These are phyloP conservation scores for Laothoe populi DNA, from an alignment of 2,888 invertebrate genomes.

Conservation along the genomic window DNA sequence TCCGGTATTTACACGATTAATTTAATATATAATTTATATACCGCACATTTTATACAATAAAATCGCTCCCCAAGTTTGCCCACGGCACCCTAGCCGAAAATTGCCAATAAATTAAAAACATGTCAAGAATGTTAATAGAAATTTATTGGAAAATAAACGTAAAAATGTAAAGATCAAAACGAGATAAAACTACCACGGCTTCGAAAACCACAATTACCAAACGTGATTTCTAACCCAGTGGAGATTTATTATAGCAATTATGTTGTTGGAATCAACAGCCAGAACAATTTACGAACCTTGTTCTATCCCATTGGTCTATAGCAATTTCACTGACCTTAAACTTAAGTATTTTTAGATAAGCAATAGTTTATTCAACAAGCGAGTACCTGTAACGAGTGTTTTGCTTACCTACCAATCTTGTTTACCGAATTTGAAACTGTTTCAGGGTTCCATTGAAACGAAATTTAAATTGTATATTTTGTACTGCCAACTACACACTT, in stretches of 20 bases:
- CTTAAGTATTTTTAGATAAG: conserved; percentile 18
- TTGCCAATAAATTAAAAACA: conserved; percentile 14
- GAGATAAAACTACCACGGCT: conserved; percentile 8
- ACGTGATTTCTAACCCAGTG: conserved; percentile 8
- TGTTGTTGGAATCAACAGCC: conserved; percentile 21
- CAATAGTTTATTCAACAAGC: conserved; percentile 13
- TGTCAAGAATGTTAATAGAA: conserved; percentile 11
- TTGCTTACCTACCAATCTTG: conserved; percentile 5
- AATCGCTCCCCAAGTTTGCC: conserved; percentile 2
- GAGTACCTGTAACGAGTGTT: conserved; percentile 13
- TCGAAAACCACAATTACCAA: conserved; percentile 21
- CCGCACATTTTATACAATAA: not conserved
- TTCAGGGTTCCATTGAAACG: conserved; percentile 9
- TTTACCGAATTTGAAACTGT: conserved; percentile 8
- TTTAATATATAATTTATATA: no score
- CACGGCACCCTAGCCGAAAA: conserved; percentile 12
- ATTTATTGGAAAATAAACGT: not conserved
- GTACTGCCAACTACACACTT: not conserved
- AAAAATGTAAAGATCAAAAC: not conserved
- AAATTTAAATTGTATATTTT: not conserved
- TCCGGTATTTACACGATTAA: not conserved
- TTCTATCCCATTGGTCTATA: conserved; percentile 10
- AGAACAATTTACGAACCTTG: conserved; percentile 14
- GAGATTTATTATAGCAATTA: conserved; percentile 23
- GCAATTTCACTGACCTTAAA: conserved; percentile 17